phyloP scores from a whole-genome alignment of 2,113 vertebrate genomes.

The Charadrius vociferus region DNA sequence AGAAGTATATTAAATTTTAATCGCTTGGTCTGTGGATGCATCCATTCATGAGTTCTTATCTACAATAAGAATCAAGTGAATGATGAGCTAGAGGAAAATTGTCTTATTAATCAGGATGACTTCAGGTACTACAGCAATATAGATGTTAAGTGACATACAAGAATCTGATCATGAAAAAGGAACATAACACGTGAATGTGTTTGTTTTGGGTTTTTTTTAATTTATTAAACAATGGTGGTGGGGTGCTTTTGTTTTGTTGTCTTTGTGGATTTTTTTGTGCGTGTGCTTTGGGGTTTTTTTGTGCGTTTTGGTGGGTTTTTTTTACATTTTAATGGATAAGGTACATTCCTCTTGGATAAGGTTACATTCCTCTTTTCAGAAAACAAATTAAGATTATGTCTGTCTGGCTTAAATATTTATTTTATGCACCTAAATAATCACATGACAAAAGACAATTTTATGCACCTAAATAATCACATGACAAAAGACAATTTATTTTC shows the following conservation, averaged over 20 bases:
- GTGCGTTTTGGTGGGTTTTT: neutral
- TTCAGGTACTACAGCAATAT: neutral
- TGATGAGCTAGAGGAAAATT: neutral
- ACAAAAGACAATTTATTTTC: neutral
- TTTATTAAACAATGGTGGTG: neutral
- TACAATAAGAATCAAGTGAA: conserved; percentile 63
- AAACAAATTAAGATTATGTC: neutral
- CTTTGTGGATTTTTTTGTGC: neutral
- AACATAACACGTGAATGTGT: neutral
- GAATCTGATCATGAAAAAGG: neutral
- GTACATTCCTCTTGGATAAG: too few species aligned
- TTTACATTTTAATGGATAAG: neutral
- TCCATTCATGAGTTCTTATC: conserved; percentile 98
- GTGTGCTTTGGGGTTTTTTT: neutral
- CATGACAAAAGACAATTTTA: too few species aligned
- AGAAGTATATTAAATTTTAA: conserved; percentile 95
- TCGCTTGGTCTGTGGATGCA: conserved; percentile 92
- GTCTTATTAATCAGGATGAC: neutral
- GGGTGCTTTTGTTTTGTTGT: neutral
- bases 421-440: too few species aligned
- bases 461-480: neutral
- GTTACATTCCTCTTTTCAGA: neutral
- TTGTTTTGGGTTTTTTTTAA: neutral
- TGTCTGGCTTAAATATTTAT: neutral
- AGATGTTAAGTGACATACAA: neutral